Evolutionary conservation across 2,113 vertebrate species (phyloP), one percentile per base, ranked within the genome.

Genomic region (Lepus americanus): DNA sequence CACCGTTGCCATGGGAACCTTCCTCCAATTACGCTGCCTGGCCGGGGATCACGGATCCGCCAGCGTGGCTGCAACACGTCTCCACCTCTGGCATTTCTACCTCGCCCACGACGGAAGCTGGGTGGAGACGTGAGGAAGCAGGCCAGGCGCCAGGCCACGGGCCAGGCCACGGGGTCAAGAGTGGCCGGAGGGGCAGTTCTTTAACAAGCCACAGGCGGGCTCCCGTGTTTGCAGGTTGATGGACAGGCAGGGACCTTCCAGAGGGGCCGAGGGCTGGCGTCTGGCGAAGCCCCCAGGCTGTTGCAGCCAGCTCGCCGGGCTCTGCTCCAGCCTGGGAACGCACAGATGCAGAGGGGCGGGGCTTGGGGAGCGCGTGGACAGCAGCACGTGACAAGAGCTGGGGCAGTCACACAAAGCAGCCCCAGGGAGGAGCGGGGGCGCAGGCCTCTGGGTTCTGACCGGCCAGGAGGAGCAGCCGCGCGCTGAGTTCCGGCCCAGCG

Each of bases 1-100:
- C 87, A n/a, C 78, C 0, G 95, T 97, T 96, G 94, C 92, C 92
- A 95, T 97, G 92, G 96, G 74, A 96, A 96, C 96, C 17, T 78
- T 14, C 3, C 51, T 55, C 93, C 95, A 84, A 89, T 96, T 76
- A 92, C 82, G 89, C 92, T 22, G 17, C 96, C 88, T 36, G 49
- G 92, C 80, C 89, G 92, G 95, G 85, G 91, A 91, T 31, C 95
- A 33, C 94, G 36, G 51, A 53, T 63, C 78, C 61, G 96, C 91
- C 95, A 95, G 76, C 89, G 90, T 83, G 96, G 95, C 92, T 63
- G 70, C 79, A 83, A 33, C 66, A 10, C 9, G 6, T 39, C 53
- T 36, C 44, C 17, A 55, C 49, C 13, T 90, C 16, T 31, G 84
- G 86, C 10, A 53, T 36, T 89, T 29, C 2, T 0, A 27, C 93